These are phyloP conservation scores for Hartigia nigra DNA, from an alignment of 2,888 invertebrate genomes.

Conservation along the genomic window DNA sequence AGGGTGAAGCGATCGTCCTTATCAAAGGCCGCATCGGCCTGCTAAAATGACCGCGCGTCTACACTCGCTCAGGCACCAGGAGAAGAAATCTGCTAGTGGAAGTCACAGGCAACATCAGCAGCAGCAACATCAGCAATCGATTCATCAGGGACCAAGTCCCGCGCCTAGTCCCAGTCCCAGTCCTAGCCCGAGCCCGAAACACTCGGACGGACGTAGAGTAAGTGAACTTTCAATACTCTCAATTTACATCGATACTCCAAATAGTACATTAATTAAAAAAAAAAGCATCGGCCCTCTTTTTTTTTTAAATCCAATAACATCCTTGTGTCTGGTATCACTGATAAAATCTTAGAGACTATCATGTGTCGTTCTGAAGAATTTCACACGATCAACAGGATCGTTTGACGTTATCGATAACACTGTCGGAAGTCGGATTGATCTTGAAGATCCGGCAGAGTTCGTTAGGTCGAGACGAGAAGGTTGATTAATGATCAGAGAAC, in stretches of 20 bases:
- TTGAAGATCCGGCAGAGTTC: background rate
- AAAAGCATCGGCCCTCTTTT: background rate
- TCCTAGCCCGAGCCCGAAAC: constrained; percentile 60
- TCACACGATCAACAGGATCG: background rate
- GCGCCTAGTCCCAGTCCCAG: constrained; percentile 59
- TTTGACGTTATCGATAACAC: background rate
- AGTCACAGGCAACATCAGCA: constrained; percentile 41
- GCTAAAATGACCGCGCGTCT: constrained; percentile 65
- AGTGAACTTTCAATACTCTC: constrained; percentile 33
- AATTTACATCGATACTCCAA: background rate
- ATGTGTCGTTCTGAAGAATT: background rate
- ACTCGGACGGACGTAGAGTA: constrained; percentile 64
- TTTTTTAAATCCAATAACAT: background rate
- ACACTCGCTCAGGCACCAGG: constrained; percentile 63
- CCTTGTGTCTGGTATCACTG: background rate
- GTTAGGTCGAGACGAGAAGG: background rate
- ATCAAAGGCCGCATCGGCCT: constrained; percentile 57
- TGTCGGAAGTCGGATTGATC: background rate
- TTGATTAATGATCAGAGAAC: background rate
- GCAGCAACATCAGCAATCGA: constrained; percentile 37
- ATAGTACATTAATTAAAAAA: background rate
- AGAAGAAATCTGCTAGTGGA: constrained; percentile 54
- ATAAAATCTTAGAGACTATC: background rate
- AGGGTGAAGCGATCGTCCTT: constrained; percentile 52
- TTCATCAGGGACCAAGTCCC: constrained; percentile 49